A percentile compares a stretch with the other conserved stretches of the same genome.
These are phyloP conservation scores for Thysanoteuthis rhombus DNA, from an alignment of 2,888 invertebrate species.

Conservation along the genomic window DNA sequence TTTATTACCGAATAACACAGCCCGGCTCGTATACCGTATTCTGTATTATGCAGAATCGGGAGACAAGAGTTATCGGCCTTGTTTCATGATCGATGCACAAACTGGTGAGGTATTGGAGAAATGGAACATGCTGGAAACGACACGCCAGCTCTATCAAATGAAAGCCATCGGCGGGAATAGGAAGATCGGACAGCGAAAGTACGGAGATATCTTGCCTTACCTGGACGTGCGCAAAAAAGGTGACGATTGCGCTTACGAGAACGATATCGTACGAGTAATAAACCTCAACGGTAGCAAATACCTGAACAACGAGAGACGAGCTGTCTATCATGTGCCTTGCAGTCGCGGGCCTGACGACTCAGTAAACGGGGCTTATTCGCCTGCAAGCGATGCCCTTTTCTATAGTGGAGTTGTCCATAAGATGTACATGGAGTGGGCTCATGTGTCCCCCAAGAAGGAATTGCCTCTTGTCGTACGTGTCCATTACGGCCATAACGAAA, in stretches of 20 bases:
- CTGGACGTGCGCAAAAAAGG: not conserved
- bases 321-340: conserved; percentile 39
- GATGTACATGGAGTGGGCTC: conserved; percentile 44
- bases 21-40: conserved; percentile 37
- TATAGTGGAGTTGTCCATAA: conserved; percentile 37
- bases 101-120: not conserved
- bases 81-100: conserved; percentile 18
- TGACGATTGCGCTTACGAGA: not conserved
- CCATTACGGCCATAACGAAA: conserved; percentile 38
- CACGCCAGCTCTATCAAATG: not conserved
- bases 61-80: not conserved
- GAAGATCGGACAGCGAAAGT: not conserved
- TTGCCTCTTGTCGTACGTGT: conserved; percentile 39
- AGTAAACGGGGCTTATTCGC: conserved; percentile 47
- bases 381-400: conserved; percentile 40
- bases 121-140: conserved; percentile 26
- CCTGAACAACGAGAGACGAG: conserved; percentile 36
- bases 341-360: conserved; percentile 40
- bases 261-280: not conserved
- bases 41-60: conserved; percentile 29
- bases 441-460: conserved; percentile 32
- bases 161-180: not conserved
- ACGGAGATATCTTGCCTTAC: not conserved
- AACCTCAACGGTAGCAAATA: conserved; percentile 35
- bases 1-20: conserved; percentile 34